These are phyloP conservation scores for Ctenicera cuprea DNA, from an alignment of 2,888 invertebrate genomes.

Conservation along the genomic window DNA sequence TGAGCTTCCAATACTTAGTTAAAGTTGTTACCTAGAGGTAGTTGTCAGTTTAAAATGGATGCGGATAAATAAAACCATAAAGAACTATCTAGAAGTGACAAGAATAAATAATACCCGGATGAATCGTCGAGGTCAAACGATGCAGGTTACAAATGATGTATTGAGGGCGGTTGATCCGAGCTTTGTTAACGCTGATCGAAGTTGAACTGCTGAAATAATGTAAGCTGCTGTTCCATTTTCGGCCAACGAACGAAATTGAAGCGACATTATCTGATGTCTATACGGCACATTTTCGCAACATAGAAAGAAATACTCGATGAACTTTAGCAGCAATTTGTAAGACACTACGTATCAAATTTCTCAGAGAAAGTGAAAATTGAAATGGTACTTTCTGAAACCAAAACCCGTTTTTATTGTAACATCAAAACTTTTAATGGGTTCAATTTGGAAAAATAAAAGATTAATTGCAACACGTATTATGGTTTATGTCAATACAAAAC, in stretches of 20 bases:
- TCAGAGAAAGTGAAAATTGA: background rate
- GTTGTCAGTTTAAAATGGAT: slow-evolving; percentile 21
- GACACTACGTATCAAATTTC: background rate
- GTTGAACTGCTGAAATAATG: slow-evolving; percentile 35
- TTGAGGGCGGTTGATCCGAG: slow-evolving; percentile 28
- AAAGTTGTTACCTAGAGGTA: too few relatives aligned
- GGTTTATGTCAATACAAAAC: too few relatives aligned
- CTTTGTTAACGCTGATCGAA: slow-evolving; percentile 34
- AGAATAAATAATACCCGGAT: slow-evolving; percentile 37
- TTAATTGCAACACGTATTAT: too few relatives aligned
- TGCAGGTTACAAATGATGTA: slow-evolving; percentile 38
- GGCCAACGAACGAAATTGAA: slow-evolving; percentile 20
- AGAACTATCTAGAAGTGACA: slow-evolving; percentile 27
- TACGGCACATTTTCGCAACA: slow-evolving; percentile 8
- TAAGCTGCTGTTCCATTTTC: slow-evolving; percentile 29
- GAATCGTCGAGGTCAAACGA: slow-evolving; percentile 31
- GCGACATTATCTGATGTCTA: slow-evolving; percentile 1
- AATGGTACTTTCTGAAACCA: too few relatives aligned
- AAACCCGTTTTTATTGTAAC: too few relatives aligned
- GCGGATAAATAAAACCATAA: slow-evolving; percentile 26
- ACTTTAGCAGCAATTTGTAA: background rate
- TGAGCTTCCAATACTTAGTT: background rate
- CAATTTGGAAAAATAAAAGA: too few relatives aligned
- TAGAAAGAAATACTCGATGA: background rate
- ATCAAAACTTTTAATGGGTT: too few relatives aligned